A percentile compares a stretch with the other conserved stretches of the same genome.
Conservation (phyloP, 2,113 vertebrate species). For the Xiphorhynchus elegans region DNA sequence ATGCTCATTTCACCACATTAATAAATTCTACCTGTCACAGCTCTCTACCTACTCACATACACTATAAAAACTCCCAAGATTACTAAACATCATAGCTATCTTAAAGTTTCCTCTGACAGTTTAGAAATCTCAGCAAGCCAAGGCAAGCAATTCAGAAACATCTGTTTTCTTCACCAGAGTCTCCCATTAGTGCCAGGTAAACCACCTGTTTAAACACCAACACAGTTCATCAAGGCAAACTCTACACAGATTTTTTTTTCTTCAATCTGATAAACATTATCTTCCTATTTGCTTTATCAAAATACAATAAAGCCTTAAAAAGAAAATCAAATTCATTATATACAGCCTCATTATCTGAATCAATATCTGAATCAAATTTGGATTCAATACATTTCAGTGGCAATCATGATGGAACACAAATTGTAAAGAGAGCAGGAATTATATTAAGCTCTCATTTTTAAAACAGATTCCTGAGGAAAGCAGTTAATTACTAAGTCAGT, state of each 20-base stretch:
- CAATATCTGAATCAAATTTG: not conserved
- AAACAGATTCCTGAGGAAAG: not conserved
- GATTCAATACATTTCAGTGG: not conserved
- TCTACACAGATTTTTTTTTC: not conserved
- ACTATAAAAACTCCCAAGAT: not conserved
- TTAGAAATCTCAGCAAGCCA: conserved; percentile 18
- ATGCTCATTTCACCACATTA: not conserved
- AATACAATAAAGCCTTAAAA: not conserved
- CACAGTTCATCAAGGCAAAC: not conserved
- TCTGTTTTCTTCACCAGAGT: not conserved
- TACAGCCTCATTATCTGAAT: not conserved
- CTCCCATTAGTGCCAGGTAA: not conserved
- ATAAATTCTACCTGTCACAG: not conserved
- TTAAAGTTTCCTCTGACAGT: not conserved
- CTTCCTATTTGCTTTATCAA: not conserved
- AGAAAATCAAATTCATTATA: not conserved
- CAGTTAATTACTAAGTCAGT: not conserved
- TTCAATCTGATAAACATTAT: not conserved
- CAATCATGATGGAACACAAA: not conserved
- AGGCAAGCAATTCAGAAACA: not conserved
- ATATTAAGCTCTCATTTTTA: not conserved
- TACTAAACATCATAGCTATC: not conserved
- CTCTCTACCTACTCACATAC: not conserved
- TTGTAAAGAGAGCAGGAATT: not conserved
- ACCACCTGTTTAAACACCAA: not conserved